These are phyloP conservation scores for Scrobipalpa atriplicella DNA, from an alignment of 2,888 invertebrate species.

Conservation along the genomic window DNA sequence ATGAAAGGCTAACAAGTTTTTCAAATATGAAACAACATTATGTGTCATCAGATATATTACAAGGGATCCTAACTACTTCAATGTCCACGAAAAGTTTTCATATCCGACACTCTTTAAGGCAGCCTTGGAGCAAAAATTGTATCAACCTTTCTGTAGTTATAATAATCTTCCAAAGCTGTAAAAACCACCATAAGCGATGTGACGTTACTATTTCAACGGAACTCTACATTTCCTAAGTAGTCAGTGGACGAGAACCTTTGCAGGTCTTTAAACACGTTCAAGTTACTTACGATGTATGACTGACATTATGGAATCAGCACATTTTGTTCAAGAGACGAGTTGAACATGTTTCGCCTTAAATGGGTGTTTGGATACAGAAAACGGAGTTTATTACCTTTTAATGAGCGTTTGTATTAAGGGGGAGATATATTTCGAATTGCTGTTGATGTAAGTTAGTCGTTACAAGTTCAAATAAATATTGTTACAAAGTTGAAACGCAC, in stretches of 20 bases:
- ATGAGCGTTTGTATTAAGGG: slow-evolving; percentile 20
- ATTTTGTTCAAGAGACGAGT: slow-evolving; percentile 47
- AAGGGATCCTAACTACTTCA: too few species aligned
- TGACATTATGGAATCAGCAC: slow-evolving; percentile 64
- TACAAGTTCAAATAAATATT: slow-evolving; percentile 11
- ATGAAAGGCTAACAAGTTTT: too few species aligned
- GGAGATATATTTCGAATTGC: background rate
- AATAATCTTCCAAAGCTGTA: too few species aligned
- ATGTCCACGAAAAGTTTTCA: too few species aligned
- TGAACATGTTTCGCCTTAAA: slow-evolving; percentile 58
- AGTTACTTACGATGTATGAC: slow-evolving; percentile 59
- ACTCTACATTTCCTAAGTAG: background rate
- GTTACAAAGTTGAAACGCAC: background rate
- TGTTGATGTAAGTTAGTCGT: background rate
- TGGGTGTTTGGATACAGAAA: slow-evolving; percentile 52
- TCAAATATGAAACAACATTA: too few species aligned
- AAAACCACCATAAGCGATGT: too few species aligned
- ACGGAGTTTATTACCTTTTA: slow-evolving; percentile 21
- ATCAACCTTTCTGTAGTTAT: too few species aligned
- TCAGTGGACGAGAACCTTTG: slow-evolving; percentile 37
- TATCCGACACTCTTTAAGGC: too few species aligned
- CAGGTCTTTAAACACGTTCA: slow-evolving; percentile 56
- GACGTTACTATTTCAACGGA: too few species aligned
- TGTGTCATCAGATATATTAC: too few species aligned
- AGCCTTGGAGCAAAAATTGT: too few species aligned